Evolutionary conservation across 2,113 vertebrate species (phyloP), one percentile per base, ranked within the genome.

Genomic region (Syngnathus floridae): DNA sequence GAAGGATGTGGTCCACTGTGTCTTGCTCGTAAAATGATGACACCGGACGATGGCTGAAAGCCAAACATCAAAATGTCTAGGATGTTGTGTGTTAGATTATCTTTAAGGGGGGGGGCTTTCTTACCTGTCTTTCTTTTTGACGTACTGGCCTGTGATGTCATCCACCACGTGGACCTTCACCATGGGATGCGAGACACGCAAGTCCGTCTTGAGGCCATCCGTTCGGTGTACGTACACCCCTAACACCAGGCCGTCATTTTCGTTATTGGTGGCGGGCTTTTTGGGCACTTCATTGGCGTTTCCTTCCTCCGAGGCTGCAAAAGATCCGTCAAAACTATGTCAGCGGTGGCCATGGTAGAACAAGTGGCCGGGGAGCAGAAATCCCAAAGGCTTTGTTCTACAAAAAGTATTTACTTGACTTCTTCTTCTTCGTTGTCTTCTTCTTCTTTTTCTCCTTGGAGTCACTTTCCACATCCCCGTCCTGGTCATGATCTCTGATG

Each of bases 91-190:
- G 26, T 31, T 31, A 31, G 26, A 31, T 31, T 31, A 31, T 4
- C 0, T 21, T 22, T 5, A 35, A 10, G 11, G 35, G 26, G 26
- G 26, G 26, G 26, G 26, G 51, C 13, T 0, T 26, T 38, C 80
- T 93, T 76, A 98, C 97, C 95, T 91, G 66, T 95, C 85, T 66
- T 94, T 90, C 82, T 95, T 98, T 84, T 92, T 96, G 75, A 95
- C 90, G 56, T 97, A 94, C 26, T 93, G 89, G 35, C 93, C 94
- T 38, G 87, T 97, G 66, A 73, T 82, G 72, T 93, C 93, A 81
- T 99, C 93, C 57, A 98, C 86, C 31, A 98, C 73, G 11, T 98
- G 94, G 77, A 98, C 90, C 89, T 97, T 98, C 73, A 99, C 94
- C 92, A 97, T 92, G 9, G 95, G 97, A 74, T 93, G 93, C 65